Evolutionary conservation across 1,140 invertebrate species (phyloP).

Genomic region (Hyphantria cunea): DNA sequence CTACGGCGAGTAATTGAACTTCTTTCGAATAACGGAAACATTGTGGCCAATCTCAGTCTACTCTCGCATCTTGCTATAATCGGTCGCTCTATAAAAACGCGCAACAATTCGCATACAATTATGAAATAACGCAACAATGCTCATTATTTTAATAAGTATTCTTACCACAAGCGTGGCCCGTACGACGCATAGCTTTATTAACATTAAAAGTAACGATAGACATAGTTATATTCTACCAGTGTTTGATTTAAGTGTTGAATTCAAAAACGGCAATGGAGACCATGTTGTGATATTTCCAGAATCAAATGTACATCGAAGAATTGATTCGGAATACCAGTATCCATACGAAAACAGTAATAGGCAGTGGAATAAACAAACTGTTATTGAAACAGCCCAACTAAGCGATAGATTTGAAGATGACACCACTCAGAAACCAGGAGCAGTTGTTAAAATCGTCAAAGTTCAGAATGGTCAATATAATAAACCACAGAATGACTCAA

Average conservation of each 20-base stretch:
- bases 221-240: neutral
- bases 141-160: neutral
- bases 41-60: neutral
- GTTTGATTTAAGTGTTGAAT: neutral
- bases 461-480: too few relatives aligned
- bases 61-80: neutral
- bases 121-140: conserved; percentile 1
- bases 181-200: neutral
- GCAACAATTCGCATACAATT: neutral
- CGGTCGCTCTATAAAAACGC: neutral
- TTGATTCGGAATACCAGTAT: neutral
- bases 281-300: neutral
- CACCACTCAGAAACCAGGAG: too few relatives aligned
- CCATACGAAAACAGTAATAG: neutral
- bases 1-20: neutral
- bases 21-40: neutral
- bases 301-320: neutral
- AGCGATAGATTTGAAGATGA: too few relatives aligned
- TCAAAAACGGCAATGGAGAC: neutral
- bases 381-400: neutral
- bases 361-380: neutral
- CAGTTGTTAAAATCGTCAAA: too few relatives aligned
- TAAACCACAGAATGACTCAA: too few relatives aligned
- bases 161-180: neutral
- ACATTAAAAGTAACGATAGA: neutral